Conservation (phyloP, 2,113 vertebrate species). For the Tachuris rubrigastra region DNA sequence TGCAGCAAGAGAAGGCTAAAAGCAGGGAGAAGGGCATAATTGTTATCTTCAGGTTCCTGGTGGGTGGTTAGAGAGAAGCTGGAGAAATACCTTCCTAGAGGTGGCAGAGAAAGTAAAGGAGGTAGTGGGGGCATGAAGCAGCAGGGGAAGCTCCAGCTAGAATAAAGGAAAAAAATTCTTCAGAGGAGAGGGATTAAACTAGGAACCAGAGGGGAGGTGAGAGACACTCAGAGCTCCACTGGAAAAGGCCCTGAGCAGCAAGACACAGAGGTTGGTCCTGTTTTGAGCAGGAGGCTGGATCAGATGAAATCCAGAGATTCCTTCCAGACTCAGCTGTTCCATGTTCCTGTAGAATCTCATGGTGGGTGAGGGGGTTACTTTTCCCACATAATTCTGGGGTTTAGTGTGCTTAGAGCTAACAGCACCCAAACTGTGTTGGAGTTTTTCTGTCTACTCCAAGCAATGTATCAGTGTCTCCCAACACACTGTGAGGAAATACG, state of each 20-base stretch:
- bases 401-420: background rate
- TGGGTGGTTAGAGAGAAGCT: background rate
- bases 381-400: background rate
- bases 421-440: background rate
- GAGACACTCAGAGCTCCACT: background rate
- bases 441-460: background rate
- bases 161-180: background rate
- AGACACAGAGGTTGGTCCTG: background rate
- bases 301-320: background rate
- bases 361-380: rapidly evolving
- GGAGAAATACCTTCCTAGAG: background rate
- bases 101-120: background rate
- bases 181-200: background rate
- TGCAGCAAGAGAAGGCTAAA: background rate
- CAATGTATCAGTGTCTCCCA: background rate
- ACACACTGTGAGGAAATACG: background rate
- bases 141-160: background rate
- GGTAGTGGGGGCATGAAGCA: background rate
- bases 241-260: background rate
- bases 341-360: too few relatives aligned
- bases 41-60: background rate
- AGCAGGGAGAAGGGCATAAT: background rate
- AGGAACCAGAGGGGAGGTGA: background rate
- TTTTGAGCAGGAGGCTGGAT: background rate
- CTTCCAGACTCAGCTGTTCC: background rate